Evolutionary conservation across 2,797 vertebrate species (phyloP).

Genomic region (Okamejei kenojei): DNA sequence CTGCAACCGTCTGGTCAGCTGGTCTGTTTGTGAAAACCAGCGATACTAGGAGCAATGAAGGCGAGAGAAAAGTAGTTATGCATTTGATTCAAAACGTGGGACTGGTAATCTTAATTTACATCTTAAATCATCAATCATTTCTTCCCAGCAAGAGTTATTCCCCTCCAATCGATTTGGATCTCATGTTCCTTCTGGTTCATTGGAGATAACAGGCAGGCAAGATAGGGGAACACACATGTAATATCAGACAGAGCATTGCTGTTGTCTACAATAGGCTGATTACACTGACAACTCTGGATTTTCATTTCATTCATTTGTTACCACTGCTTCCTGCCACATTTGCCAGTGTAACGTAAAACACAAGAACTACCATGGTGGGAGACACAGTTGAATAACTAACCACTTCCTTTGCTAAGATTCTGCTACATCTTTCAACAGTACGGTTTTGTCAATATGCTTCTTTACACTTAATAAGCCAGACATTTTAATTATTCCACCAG

Average conservation of each 20-base stretch:
- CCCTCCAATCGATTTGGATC: too few relatives aligned
- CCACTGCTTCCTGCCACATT: not conserved
- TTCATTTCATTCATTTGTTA: not conserved
- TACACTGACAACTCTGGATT: not conserved
- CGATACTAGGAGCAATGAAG: constrained; percentile 77
- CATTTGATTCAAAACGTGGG: not conserved
- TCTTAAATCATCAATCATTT: not conserved
- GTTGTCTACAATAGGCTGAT: not conserved
- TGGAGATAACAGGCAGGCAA: not conserved
- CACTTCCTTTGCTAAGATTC: not conserved
- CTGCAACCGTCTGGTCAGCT: constrained; percentile 84
- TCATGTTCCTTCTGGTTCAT: not conserved
- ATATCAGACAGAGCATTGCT: too few relatives aligned
- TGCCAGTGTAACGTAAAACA: not conserved
- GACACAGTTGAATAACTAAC: not conserved
- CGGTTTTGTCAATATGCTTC: not conserved
- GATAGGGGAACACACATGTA: too few relatives aligned
- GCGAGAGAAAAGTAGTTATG: constrained; percentile 56
- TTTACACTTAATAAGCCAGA: not conserved
- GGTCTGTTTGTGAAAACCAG: constrained; percentile 90
- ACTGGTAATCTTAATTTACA: not conserved
- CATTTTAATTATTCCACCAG: too few relatives aligned
- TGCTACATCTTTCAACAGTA: not conserved
- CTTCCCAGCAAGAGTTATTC: not conserved
- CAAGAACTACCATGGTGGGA: not conserved